Conservation (phyloP, 2,113 vertebrate genomes). For the Mellivora capensis region DNA sequence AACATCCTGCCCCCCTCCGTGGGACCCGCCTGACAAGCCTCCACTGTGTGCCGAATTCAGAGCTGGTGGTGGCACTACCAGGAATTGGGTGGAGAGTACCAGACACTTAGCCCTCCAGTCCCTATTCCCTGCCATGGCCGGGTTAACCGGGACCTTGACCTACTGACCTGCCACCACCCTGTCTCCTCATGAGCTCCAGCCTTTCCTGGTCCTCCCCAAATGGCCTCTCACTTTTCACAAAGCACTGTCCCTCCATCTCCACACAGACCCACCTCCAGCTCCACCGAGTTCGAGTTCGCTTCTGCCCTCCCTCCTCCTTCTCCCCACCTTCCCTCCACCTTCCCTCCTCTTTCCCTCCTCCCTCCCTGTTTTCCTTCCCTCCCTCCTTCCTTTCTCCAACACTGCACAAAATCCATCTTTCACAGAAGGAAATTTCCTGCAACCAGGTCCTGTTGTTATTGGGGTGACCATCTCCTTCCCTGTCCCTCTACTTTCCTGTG, state of each 20-base stretch:
- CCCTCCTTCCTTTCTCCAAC: not conserved
- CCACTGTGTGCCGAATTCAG: not conserved
- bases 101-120: too few relatives aligned
- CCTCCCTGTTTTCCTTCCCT: not conserved
- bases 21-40: not conserved
- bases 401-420: not conserved
- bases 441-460: too few relatives aligned
- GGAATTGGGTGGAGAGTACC: not conserved
- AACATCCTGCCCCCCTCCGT: accelerated
- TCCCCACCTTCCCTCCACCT: accelerated
- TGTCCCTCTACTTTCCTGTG: not conserved
- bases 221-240: not conserved
- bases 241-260: not conserved
- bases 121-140: accelerated
- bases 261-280: not conserved
- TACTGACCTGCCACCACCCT: not conserved
- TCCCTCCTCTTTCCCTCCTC: accelerated
- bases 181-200: not conserved
- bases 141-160: not conserved
- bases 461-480: not conserved
- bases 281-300: too few relatives aligned
- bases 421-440: not conserved
- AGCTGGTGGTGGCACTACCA: accelerated
- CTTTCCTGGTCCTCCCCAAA: not conserved
- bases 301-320: not conserved